These are phyloP conservation scores for Paratilapia polleni DNA, from an alignment of 2,113 vertebrate species.

Conservation along the genomic window DNA sequence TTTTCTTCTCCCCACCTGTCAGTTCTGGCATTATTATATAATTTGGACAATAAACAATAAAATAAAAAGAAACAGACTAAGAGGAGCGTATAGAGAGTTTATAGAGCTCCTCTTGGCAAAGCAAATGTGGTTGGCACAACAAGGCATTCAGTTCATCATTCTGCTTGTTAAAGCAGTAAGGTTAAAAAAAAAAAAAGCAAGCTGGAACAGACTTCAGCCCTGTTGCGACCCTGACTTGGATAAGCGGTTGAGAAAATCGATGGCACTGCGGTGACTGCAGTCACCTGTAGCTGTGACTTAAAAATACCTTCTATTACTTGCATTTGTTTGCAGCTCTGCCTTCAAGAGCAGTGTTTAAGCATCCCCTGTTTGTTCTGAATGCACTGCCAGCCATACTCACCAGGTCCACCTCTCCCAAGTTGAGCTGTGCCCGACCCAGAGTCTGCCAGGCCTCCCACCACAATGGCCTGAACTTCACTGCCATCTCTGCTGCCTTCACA, in stretches of 20 bases:
- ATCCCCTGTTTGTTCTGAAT: too few relatives aligned
- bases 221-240: background rate
- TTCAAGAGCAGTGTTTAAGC: background rate
- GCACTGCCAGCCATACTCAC: constrained; percentile 72
- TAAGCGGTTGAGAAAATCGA: background rate
- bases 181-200: too few relatives aligned
- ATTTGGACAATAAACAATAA: too few relatives aligned
- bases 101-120: too few relatives aligned
- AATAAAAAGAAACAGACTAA: too few relatives aligned
- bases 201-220: background rate
- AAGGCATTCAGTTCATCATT: too few relatives aligned
- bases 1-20: too few relatives aligned
- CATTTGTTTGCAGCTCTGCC: background rate
- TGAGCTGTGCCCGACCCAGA: constrained; percentile 93
- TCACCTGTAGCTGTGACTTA: background rate
- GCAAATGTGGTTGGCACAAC: too few relatives aligned
- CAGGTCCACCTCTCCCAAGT: constrained; percentile 92
- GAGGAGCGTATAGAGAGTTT: too few relatives aligned
- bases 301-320: background rate
- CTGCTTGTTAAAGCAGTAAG: too few relatives aligned
- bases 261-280: too few relatives aligned
- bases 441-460: constrained; percentile 97
- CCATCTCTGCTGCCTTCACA: constrained; percentile 93
- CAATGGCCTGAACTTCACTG: constrained; percentile 86
- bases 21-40: too few relatives aligned